Conservation (phyloP, 1,140 invertebrate genomes). For the Papilio machaon region DNA sequence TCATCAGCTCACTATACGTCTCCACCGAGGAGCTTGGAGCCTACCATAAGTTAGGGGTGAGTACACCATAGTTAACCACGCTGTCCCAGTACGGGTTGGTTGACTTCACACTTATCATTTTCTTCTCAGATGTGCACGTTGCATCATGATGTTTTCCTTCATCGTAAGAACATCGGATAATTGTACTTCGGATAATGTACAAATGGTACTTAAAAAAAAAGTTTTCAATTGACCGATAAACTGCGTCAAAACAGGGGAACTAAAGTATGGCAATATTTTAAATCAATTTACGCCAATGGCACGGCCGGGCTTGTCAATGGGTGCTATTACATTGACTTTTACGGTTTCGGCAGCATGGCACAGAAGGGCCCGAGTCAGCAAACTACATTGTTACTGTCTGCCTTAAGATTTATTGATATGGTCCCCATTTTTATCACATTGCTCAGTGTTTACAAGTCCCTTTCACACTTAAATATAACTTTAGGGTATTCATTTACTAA, state of each 20-base stretch:
- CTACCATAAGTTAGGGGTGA: no score
- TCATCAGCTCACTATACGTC: no score
- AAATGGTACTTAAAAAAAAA: not conserved
- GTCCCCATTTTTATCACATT: slow-evolving; percentile 31
- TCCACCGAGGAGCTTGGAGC: no score
- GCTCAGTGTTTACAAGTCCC: slow-evolving; percentile 10
- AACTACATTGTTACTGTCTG: slow-evolving; percentile 45
- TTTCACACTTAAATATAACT: not conserved
- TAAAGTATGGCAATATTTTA: slow-evolving; percentile 34
- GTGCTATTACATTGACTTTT: slow-evolving; percentile 37
- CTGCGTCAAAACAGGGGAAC: not conserved
- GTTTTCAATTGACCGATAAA: not conserved
- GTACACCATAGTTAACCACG: no score
- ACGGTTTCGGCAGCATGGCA: slow-evolving; percentile 31
- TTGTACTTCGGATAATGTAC: no score
- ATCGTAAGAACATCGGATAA: no score
- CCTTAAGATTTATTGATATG: slow-evolving; percentile 43
- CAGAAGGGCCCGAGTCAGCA: slow-evolving; percentile 35
- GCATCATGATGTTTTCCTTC: no score
- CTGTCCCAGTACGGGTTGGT: no score
- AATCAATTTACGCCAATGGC: slow-evolving; percentile 33
- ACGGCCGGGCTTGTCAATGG: slow-evolving; percentile 25
- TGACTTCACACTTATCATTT: no score
- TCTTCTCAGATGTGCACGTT: no score
- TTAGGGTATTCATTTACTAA: not conserved